These are phyloP conservation scores for Oryzias woworae DNA, from an alignment of 2,113 vertebrate species.

Conservation along the genomic window DNA sequence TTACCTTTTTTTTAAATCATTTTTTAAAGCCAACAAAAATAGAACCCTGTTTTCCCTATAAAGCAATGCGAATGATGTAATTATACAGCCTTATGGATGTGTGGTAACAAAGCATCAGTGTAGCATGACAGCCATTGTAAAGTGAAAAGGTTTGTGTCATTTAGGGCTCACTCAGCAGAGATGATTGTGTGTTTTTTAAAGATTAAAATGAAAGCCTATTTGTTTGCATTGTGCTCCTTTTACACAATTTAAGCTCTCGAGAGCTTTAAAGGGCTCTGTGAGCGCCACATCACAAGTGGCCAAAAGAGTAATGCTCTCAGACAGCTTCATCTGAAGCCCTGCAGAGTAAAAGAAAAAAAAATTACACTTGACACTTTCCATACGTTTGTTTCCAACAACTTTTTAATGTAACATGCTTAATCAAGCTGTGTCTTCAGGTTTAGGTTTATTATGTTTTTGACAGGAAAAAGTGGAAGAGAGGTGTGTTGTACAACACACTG, in stretches of 20 bases:
- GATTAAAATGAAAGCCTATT: constrained; percentile 20
- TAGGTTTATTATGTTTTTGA: background rate
- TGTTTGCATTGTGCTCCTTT: constrained; percentile 20
- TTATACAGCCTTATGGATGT: constrained; percentile 2
- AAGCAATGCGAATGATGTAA: background rate
- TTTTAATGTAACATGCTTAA: background rate
- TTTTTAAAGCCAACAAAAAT: too few species aligned
- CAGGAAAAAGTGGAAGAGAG: background rate
- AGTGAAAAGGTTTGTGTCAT: background rate
- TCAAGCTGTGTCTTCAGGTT: background rate
- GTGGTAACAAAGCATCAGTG: constrained; percentile 1
- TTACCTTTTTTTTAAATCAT: background rate
- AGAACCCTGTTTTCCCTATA: too few species aligned
- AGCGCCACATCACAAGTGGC: constrained; percentile 26
- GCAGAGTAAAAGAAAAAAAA: constrained; percentile 6
- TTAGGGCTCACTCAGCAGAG: background rate
- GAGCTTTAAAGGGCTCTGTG: constrained; percentile 27
- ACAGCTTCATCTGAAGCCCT: background rate
- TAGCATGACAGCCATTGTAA: background rate
- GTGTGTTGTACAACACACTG: background rate
- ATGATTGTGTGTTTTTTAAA: constrained; percentile 6
- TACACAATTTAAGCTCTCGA: constrained; percentile 8
- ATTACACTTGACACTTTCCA: background rate
- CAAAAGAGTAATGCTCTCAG: constrained; percentile 18
- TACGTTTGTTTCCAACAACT: background rate